A percentile compares a stretch with the other conserved stretches of the same genome.
Evolutionary conservation across 2,113 vertebrate species (phyloP).

Genomic region (Helogale parvula): DNA sequence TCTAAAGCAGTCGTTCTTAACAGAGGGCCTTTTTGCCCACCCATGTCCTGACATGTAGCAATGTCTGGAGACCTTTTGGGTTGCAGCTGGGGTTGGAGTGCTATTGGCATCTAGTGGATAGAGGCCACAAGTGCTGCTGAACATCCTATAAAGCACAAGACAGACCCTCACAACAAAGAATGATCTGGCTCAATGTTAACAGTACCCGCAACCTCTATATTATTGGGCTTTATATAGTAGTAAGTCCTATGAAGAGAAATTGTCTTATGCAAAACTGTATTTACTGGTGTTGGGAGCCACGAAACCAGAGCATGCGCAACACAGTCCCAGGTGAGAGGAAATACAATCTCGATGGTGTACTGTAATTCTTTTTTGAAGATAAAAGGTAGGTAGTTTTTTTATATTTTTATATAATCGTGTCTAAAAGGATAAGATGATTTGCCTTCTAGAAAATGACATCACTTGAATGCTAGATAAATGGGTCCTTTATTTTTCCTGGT

Average conservation of each 20-base stretch:
- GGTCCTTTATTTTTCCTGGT: constrained; percentile 39
- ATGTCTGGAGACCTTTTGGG: not conserved
- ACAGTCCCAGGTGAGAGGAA: not conserved
- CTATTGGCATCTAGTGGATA: not conserved
- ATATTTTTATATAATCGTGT: not conserved
- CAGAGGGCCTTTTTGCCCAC: not conserved
- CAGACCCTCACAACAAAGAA: not conserved
- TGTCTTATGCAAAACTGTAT: not conserved
- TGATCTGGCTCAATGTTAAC: constrained; percentile 23
- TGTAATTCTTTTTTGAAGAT: constrained; percentile 32
- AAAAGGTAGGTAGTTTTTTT: constrained; percentile 45
- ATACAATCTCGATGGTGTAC: not conserved
- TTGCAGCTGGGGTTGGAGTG: not conserved
- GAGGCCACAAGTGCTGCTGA: constrained; percentile 11
- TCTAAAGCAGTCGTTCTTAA: constrained; percentile 40
- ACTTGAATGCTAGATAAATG: constrained; percentile 19
- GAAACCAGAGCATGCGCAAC: not conserved
- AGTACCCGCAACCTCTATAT: not conserved
- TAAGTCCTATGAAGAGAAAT: constrained; percentile 20
- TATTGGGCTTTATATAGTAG: not conserved
- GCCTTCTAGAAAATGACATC: constrained; percentile 32
- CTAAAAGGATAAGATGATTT: not conserved
- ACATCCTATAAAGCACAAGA: not conserved
- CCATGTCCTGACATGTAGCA: not conserved
- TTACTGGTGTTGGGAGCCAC: constrained; percentile 1